Evolutionary conservation across 2,888 invertebrate genomes (phyloP), one percentile per base, ranked within the genome.

Genomic region (Reticulitermes lucifugus): DNA sequence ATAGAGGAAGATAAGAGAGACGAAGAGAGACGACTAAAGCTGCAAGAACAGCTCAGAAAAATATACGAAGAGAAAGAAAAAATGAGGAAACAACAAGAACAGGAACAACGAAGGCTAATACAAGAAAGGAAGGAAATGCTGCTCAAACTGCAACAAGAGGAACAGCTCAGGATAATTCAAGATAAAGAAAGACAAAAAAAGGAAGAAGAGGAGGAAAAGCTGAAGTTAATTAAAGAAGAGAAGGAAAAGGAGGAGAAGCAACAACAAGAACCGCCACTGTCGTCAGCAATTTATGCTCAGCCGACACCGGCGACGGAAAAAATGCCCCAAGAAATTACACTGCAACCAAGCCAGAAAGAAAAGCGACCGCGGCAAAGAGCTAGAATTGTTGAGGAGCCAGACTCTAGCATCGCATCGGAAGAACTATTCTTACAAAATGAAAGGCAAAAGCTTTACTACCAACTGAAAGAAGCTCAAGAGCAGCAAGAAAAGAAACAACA

Each of bases 361-460:
- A 10, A 70, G 51, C 81, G 71, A 21, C 59, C 83, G 10, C 70
- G 46, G 25, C 83, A 43, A 29, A 77, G 77, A 46, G 77, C 77
- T 14, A 77, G 77, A 77, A 4, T 77, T n/a, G 18, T 77, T 9
- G 77, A 77, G 22, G 46, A 46, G 12, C 12, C 70, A 10, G n/a
- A 35, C 5, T 29, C 51, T 0, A 79, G 25, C 25, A 55, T 51
- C n/a, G 70, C 65, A 18, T 59, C 81, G 7, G 84, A 84, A 22
- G 80, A 79, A 43, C 51, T 84, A 18, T 29, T 84, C n/a, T 55
- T 80, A 14, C 84, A 79, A 80, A 55, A 55, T n/a, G 79, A 80
- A 71, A 84, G 84, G 71, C 86, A 86, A n/a, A 83, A 86, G 51
- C 46, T 86, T 22, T 86, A 73, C 75, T 60, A 82, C 59, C 84